phyloP scores from a whole-genome alignment of 2,888 invertebrate genomes.

The Caenorhabditis uteleia region DNA sequence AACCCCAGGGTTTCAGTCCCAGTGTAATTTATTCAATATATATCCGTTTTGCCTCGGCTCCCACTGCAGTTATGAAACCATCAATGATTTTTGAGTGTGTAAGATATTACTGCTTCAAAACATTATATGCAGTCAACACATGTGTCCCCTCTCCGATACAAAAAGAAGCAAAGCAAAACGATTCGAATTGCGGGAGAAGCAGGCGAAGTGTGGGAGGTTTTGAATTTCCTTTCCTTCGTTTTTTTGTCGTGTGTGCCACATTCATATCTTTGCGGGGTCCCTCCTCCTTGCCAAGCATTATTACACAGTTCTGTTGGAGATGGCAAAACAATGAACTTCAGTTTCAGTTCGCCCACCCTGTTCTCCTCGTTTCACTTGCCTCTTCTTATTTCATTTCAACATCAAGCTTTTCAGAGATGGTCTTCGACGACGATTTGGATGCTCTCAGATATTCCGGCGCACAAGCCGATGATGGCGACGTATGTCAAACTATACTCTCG shows the following conservation, averaged over 20 bases:
- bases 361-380: neutral
- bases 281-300: neutral
- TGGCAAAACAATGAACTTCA: neutral
- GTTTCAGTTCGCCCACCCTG: neutral
- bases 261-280: neutral
- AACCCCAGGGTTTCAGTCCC: too few relatives aligned
- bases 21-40: too few relatives aligned
- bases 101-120: too few relatives aligned
- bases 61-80: too few relatives aligned
- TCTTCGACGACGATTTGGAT: slow-evolving; percentile 46
- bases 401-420: slow-evolving; percentile 10
- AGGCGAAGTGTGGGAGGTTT: slow-evolving; percentile 3
- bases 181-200: too few relatives aligned
- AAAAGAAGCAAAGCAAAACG: neutral
- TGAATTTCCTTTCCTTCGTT: slow-evolving; percentile 2
- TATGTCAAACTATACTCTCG: slow-evolving; percentile 6
- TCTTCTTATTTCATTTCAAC: neutral
- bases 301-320: slow-evolving; percentile 6
- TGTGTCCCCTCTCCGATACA: neutral
- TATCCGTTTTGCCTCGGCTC: too few relatives aligned
- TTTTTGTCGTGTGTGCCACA: slow-evolving; percentile 5
- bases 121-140: too few relatives aligned
- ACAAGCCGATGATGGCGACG: slow-evolving; percentile 51
- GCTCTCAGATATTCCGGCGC: slow-evolving; percentile 58
- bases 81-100: too few relatives aligned